Base-by-base conservation (phyloP, 2,888 invertebrate species). In the Helleia helle region DNA sequence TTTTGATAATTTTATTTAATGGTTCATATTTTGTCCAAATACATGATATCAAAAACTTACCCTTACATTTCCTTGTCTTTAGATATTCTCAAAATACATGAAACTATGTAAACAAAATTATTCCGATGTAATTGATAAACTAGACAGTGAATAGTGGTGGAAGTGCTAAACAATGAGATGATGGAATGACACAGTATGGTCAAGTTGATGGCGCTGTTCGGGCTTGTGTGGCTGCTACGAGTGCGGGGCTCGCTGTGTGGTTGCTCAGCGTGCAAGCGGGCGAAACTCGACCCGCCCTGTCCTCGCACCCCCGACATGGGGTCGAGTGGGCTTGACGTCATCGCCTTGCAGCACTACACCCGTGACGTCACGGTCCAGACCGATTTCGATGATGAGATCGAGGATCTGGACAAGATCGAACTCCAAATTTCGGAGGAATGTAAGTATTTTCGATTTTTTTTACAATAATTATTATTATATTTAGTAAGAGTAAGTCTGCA, bases 211-310 rank as follows among this genome's bases (percentile, higher is more conserved):
- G 93, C 93, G 87, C 90, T 93, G 64, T 93, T 93, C 87, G 93
- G 93, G 80, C 91, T 93, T 89, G 92, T 92, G 83, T 93, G 93
- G 93, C 87, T 93, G 75, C 77, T 93, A 72, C 91, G 92, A 63
- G 90, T 93, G 76, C 91, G 92, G 73, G 90, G 91, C 58, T 92
- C 92, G 69, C 89, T 92, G 75, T 91, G 91, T 71, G 89, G 91
- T 52, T 91, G 91, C 79, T 88, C 90, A 42, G 90, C 90, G 63
- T 91, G 91, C 75, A 87, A 87, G 55, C 87, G 87, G 55, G 87
- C 86, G 4, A n/a, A n/a, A n/a, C 40, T 22, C 18, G 18, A 18
- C 22, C 34, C 11, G 17, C 12, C 14, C 30, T 4, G 30, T 14
- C 22, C 22, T 2, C 22, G 22, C 7, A 22, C 7, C 50, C 70